phyloP scores from a whole-genome alignment of 92 coral and sea anemone species.

The Heliopora coerulea region DNA sequence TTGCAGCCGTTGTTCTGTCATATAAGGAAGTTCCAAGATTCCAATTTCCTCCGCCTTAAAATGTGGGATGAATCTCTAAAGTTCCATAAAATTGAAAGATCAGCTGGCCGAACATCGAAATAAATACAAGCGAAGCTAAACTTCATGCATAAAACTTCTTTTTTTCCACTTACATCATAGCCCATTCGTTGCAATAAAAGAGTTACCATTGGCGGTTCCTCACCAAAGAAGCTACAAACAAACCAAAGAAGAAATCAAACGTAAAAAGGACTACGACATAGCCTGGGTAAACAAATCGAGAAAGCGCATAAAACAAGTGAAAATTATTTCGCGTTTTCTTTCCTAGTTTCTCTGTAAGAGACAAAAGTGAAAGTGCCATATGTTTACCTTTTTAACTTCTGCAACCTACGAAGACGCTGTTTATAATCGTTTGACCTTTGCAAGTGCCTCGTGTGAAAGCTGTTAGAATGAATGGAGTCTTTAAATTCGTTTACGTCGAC shows the following conservation, averaged over 20 bases:
- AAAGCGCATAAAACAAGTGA: too few relatives aligned
- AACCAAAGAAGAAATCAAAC: neutral
- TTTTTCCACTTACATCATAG: conserved; percentile 72
- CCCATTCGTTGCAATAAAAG: conserved; percentile 90
- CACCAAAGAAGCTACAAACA: conserved; percentile 76
- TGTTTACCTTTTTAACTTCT: conserved; percentile 78
- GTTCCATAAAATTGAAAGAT: neutral
- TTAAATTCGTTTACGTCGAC: conserved; percentile 65
- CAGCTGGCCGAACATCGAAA: neutral
- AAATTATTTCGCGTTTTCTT: too few relatives aligned
- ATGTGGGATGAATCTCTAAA: conserved; percentile 81
- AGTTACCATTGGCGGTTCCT: conserved; percentile 90
- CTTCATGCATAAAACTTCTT: neutral
- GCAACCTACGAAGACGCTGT: conserved; percentile 61
- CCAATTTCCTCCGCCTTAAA: conserved; percentile 96
- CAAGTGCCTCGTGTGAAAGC: neutral
- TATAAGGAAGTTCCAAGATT: conserved; percentile 83
- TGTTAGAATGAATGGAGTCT: conserved; percentile 26
- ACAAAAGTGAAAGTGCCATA: too few relatives aligned
- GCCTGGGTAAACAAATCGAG: too few relatives aligned
- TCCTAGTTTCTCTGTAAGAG: too few relatives aligned
- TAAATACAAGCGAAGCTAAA: neutral
- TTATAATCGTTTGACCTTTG: conserved; percentile 25
- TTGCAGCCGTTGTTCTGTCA: conserved; percentile 88
- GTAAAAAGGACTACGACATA: too few relatives aligned